These are phyloP conservation scores for Torymus auratus DNA, from an alignment of 2,888 invertebrate genomes.

Conservation along the genomic window DNA sequence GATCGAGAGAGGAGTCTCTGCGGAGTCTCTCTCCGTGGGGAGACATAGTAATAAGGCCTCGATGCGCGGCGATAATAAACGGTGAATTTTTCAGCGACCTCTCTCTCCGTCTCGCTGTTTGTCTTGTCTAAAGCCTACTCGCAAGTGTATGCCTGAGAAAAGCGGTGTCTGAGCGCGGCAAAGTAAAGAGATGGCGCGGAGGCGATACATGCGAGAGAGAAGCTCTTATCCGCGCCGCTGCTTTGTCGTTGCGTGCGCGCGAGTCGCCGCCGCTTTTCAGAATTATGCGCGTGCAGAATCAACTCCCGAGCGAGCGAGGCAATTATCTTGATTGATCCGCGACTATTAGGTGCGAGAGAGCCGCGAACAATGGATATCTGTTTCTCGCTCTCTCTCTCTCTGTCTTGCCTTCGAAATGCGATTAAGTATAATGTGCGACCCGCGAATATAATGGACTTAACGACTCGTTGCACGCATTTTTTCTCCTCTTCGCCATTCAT, in stretches of 20 bases:
- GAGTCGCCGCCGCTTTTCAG: not conserved
- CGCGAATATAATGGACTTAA: conserved; percentile 55
- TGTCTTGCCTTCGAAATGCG: conserved; percentile 36
- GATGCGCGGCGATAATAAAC: not conserved
- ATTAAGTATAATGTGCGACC: conserved; percentile 45
- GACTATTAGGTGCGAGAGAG: conserved; percentile 16
- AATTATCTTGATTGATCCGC: conserved; percentile 47
- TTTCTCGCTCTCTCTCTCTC: not conserved
- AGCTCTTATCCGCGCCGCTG: too few relatives aligned
- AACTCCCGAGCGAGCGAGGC: not conserved
- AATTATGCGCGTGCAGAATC: conserved; percentile 17
- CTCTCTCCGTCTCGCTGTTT: not conserved
- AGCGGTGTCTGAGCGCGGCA: too few relatives aligned
- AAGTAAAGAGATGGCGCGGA: too few relatives aligned
- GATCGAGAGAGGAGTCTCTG: not conserved
- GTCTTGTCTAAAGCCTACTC: not conserved
- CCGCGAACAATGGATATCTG: conserved; percentile 32
- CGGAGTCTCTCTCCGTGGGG: not conserved
- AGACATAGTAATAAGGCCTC: not conserved
- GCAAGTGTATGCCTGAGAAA: too few relatives aligned
- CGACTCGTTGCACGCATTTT: conserved; percentile 44
- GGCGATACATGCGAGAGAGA: too few relatives aligned
- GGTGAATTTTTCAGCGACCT: conserved; percentile 1
- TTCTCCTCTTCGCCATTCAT: conserved; percentile 32
- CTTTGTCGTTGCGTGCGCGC: not conserved